A percentile compares a stretch with the other conserved stretches of the same genome.
Conservation (phyloP, 2,797 vertebrate genomes). For the Sebastes itinus region DNA sequence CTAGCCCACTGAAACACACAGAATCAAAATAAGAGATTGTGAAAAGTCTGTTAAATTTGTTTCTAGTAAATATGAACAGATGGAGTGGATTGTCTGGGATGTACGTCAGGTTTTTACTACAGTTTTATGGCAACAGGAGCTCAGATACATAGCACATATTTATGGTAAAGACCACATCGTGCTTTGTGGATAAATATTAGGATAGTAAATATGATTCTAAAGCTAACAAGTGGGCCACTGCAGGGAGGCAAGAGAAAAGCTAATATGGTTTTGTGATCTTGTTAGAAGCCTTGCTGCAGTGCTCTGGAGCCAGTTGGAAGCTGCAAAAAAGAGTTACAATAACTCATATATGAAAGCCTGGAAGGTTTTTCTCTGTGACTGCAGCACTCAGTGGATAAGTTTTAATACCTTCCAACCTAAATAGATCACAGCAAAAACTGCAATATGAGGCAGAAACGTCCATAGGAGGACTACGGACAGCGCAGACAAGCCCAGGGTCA, state of each 20-base stretch:
- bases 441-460: slow-evolving; percentile 31
- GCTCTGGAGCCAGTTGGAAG: not conserved
- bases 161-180: not conserved
- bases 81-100: not conserved
- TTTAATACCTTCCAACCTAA: not conserved
- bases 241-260: not conserved
- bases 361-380: not conserved
- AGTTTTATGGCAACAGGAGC: not conserved
- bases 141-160: not conserved
- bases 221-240: not conserved
- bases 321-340: not conserved
- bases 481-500: slow-evolving; percentile 5
- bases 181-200: not conserved
- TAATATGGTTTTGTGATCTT: not conserved
- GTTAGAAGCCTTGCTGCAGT: not conserved
- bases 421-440: slow-evolving; percentile 34
- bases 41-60: not conserved
- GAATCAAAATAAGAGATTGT: not conserved
- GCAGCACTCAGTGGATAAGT: not conserved
- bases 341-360: not conserved
- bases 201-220: not conserved
- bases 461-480: slow-evolving; percentile 34
- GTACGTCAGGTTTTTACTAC: not conserved
- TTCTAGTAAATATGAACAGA: not conserved
- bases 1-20: not conserved